Evolutionary conservation across 35 echinoderm and acorn worm species (phyloP), one percentile per base, ranked within the genome.

Genomic region (Chiridota heheva): DNA sequence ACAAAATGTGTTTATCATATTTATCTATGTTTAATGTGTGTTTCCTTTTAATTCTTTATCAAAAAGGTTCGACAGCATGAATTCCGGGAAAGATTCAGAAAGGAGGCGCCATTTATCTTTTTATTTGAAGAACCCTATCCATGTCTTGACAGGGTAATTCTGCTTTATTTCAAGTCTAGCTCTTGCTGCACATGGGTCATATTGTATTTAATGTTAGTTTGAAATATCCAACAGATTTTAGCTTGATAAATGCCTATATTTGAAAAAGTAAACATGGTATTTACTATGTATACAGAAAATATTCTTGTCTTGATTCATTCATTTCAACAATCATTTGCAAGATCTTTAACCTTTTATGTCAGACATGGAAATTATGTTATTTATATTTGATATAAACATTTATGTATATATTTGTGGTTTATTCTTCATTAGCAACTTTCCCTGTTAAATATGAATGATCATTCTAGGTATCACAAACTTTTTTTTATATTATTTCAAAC

Each of bases 1-100:
- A 27, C 33, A 5, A 13, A 60, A 17, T 27, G 49, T 60, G 33
- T 60, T n/a, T n/a, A n/a, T n/a, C n/a, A n/a, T n/a, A n/a, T n/a
- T n/a, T n/a, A n/a, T n/a, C n/a, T n/a, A n/a, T n/a, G n/a, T n/a
- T n/a, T n/a, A n/a, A n/a, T n/a, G n/a, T n/a, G n/a, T n/a, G n/a
- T n/a, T n/a, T n/a, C n/a, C n/a, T n/a, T n/a, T n/a, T n/a, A n/a
- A n/a, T n/a, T n/a, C n/a, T n/a, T n/a, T n/a, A n/a, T n/a, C n/a
- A n/a, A n/a, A 7, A 69, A 92, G 90, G 90, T 97, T 47, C 86
- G 87, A 55, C 94, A 97, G 55, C 94, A 97, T 76, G 89, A 97
- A 69, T 97, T 97, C 78, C 70, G 89, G 55, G 94, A 97, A 44
- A 48, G 68, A 63, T 97, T 97, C 85, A 85, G 94, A 39, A 91